Percentiles rank a stretch among this genome's conserved stretches.
Evolutionary conservation across 2,113 vertebrate genomes (phyloP).

Genomic region (Cryptomyrus ogoouensis): DNA sequence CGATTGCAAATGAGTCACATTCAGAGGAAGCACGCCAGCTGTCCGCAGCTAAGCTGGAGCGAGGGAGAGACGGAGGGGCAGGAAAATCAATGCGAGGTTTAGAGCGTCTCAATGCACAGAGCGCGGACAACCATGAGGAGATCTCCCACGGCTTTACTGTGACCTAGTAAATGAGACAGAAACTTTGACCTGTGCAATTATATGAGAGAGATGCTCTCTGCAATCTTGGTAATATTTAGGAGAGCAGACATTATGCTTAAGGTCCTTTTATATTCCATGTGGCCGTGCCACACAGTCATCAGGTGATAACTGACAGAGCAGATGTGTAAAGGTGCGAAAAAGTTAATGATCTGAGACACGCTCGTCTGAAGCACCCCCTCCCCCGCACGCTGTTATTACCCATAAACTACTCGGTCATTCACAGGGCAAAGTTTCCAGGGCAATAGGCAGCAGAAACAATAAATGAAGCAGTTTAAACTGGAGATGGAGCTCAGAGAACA

Average conservation of each 20-base stretch:
- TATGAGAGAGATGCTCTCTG: not conserved
- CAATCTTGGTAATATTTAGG: not conserved
- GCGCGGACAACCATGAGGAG: not conserved
- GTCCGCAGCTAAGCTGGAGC: constrained; percentile 16
- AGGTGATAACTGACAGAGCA: not conserved
- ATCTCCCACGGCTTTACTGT: not conserved
- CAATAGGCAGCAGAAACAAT: not conserved
- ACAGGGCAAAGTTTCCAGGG: not conserved
- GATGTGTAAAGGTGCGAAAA: not conserved
- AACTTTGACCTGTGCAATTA: not conserved
- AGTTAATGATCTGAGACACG: not conserved
- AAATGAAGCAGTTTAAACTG: not conserved
- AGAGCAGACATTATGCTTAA: not conserved
- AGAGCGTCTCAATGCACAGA: constrained; percentile 16
- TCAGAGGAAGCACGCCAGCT: constrained; percentile 15
- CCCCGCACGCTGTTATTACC: not conserved
- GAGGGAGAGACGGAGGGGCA: constrained; percentile 3
- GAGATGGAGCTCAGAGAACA: not conserved
- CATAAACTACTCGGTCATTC: not conserved
- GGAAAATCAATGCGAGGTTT: constrained; percentile 33
- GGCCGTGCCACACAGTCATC: no score
- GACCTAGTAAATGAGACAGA: constrained; percentile 16
- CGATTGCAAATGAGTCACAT: constrained; percentile 41
- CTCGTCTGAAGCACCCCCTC: not conserved
- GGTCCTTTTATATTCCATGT: not conserved